A percentile compares a stretch with the other conserved stretches of the same genome.
Evolutionary conservation across 1,140 invertebrate genomes (phyloP).

Genomic region (Drosophila orena): DNA sequence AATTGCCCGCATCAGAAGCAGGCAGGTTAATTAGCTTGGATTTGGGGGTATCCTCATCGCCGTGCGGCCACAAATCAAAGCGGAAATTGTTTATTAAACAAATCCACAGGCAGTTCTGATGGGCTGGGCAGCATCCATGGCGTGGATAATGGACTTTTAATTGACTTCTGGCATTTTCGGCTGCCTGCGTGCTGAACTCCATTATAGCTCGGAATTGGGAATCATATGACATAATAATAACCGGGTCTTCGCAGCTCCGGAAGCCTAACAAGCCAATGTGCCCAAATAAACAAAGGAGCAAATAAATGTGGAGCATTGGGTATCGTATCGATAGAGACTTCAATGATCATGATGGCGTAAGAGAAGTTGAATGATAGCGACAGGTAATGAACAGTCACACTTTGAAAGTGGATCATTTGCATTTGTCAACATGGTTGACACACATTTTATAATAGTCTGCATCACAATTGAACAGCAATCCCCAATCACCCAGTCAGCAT

Average conservation of each 20-base stretch:
- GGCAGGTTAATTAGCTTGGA: slow-evolving; percentile 48
- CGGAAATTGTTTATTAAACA: slow-evolving; percentile 81
- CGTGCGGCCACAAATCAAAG: slow-evolving; percentile 54
- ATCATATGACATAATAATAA: slow-evolving; percentile 55
- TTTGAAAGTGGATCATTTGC: slow-evolving; percentile 26
- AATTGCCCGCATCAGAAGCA: slow-evolving; percentile 46
- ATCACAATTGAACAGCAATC: slow-evolving; percentile 1
- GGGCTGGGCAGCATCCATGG: slow-evolving; percentile 6
- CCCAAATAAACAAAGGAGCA: not conserved
- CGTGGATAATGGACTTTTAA: slow-evolving; percentile 72
- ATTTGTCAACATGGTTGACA: slow-evolving; percentile 25
- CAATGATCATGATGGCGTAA: slow-evolving; percentile 8
- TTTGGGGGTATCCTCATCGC: slow-evolving; percentile 20
- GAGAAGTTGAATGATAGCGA: not conserved
- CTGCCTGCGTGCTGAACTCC: slow-evolving; percentile 40
- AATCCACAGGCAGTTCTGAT: slow-evolving; percentile 48
- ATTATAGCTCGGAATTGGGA: slow-evolving; percentile 22
- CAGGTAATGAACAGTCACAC: not conserved
- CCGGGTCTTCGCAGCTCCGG: slow-evolving; percentile 18
- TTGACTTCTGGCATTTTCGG: slow-evolving; percentile 58
- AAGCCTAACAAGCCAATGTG: slow-evolving; percentile 27
- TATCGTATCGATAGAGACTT: slow-evolving; percentile 14
- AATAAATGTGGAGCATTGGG: not conserved
- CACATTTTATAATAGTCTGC: slow-evolving; percentile 4
- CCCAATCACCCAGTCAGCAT: slow-evolving; percentile 26